These are phyloP conservation scores for Thelaira solivaga DNA, from an alignment of 2,888 invertebrate genomes.

Conservation along the genomic window DNA sequence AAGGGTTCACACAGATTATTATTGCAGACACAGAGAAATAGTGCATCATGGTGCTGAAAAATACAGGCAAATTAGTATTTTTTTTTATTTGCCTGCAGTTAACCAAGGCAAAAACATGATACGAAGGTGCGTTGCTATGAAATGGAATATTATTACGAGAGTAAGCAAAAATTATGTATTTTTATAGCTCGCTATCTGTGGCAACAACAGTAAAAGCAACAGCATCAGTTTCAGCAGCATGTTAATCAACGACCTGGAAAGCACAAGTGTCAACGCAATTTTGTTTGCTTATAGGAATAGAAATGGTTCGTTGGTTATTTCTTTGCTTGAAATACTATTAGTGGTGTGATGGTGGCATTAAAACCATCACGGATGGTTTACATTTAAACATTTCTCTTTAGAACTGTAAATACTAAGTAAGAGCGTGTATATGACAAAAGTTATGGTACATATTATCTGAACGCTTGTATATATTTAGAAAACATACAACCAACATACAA, in stretches of 20 bases:
- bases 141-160: neutral
- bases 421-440: neutral
- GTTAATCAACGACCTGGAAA: slow-evolving; percentile 58
- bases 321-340: slow-evolving; percentile 16
- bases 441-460: neutral
- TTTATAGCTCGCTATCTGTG: slow-evolving; percentile 40
- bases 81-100: neutral
- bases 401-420: neutral
- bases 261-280: slow-evolving; percentile 40
- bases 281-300: slow-evolving; percentile 30
- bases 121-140: neutral
- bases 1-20: neutral
- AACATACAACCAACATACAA: neutral
- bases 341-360: slow-evolving; percentile 10
- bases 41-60: neutral
- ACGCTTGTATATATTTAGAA: neutral
- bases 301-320: slow-evolving; percentile 12
- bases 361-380: slow-evolving; percentile 3
- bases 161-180: slow-evolving; percentile 17
- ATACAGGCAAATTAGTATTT: slow-evolving; percentile 13
- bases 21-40: neutral
- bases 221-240: slow-evolving; percentile 22
- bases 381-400: neutral
- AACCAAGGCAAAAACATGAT: neutral
- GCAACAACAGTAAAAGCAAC: slow-evolving; percentile 7